Evolutionary conservation across 2,113 vertebrate species (phyloP).

Genomic region (Buteo buteo): DNA sequence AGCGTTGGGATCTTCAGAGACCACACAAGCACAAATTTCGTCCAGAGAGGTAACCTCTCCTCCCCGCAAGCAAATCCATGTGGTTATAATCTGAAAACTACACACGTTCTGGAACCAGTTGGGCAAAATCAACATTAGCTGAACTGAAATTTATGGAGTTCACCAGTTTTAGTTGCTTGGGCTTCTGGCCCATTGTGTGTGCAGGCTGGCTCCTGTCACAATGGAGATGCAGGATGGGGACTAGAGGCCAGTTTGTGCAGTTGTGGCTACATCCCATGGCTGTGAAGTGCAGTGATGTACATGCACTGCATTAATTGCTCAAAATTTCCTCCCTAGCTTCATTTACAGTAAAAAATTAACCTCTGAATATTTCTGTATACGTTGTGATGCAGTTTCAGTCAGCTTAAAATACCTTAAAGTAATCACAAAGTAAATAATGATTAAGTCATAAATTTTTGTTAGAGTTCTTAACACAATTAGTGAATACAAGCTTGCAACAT

Average conservation of each 20-base stretch:
- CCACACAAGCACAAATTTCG: constrained; percentile 92
- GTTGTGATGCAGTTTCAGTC: background rate
- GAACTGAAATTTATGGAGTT: background rate
- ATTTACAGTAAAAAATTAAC: background rate
- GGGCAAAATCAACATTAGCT: background rate
- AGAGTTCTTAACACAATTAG: background rate
- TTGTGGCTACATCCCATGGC: background rate
- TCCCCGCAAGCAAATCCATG: background rate
- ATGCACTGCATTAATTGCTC: background rate
- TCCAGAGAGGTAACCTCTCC: constrained; percentile 83
- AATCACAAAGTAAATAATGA: background rate
- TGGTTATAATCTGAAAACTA: background rate
- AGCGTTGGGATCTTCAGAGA: constrained; percentile 93
- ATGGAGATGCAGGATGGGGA: background rate
- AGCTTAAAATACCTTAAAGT: background rate
- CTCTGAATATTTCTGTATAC: background rate
- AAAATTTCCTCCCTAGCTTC: background rate
- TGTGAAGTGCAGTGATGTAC: background rate
- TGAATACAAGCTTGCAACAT: background rate
- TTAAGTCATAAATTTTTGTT: background rate
- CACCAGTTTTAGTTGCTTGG: background rate
- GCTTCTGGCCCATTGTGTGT: background rate
- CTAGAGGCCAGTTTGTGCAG: background rate
- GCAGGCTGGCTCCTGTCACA: background rate
- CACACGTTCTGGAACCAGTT: background rate